A percentile compares a stretch with the other conserved stretches of the same genome.
Evolutionary conservation across 2,797 vertebrate genomes (phyloP).

Genomic region (Typhlichthys eigenmanni): DNA sequence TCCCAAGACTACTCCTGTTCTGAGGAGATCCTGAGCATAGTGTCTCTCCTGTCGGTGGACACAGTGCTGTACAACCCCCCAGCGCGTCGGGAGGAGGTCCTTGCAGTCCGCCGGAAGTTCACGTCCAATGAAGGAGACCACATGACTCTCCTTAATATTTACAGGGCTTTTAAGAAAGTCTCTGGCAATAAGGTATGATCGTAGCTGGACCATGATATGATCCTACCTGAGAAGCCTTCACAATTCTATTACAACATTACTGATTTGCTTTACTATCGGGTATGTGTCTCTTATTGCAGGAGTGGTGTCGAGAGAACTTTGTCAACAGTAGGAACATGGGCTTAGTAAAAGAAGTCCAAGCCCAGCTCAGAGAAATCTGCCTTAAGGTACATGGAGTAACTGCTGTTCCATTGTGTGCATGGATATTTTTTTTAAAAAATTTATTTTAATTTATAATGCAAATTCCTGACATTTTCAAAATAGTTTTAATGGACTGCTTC

Average conservation of each 20-base stretch:
- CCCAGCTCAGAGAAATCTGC: conserved; percentile 92
- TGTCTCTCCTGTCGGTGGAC: conserved; percentile 92
- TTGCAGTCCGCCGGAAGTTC: conserved; percentile 87
- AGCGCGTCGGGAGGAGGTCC: conserved; percentile 86
- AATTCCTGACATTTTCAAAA: too few relatives aligned
- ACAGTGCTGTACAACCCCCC: conserved; percentile 90
- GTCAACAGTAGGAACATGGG: conserved; percentile 94
- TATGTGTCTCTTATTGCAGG: conserved; percentile 68
- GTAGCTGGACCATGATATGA: not conserved
- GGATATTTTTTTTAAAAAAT: too few relatives aligned
- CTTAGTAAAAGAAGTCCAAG: conserved; percentile 87
- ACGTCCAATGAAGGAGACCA: conserved; percentile 93
- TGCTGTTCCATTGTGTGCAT: not conserved
- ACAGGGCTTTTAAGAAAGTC: conserved; percentile 90
- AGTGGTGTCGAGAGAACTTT: conserved; percentile 97
- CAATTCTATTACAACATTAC: not conserved
- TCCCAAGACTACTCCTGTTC: conserved; percentile 90
- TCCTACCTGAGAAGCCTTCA: not conserved
- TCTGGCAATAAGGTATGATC: conserved; percentile 82
- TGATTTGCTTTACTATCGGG: not conserved
- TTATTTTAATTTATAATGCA: too few relatives aligned
- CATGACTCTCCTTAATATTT: conserved; percentile 88
- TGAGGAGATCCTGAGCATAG: conserved; percentile 91
- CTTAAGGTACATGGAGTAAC: conserved; percentile 83
- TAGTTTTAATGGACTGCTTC: too few relatives aligned